Base-by-base conservation (phyloP, 2,113 vertebrate species). In the Proterorhinus semilunaris region DNA sequence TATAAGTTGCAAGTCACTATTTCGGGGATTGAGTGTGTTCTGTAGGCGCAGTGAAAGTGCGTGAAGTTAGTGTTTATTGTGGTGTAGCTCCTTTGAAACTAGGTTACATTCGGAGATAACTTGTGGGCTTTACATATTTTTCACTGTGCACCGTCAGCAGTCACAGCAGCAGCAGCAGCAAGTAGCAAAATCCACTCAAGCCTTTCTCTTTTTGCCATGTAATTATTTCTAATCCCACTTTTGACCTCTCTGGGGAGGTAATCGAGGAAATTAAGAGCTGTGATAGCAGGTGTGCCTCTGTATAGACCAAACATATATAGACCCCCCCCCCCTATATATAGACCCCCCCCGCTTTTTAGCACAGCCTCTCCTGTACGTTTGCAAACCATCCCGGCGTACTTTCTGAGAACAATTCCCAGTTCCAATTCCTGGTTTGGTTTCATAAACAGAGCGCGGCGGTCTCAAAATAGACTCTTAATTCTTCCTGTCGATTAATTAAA, bases 401-500 rank as follows among this genome's bases (percentile, higher is more conserved):
- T 13, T 44, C 13, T 59, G 7, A 43, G 13, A 43, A 15, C 42
- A n/a, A 8, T 61, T 36, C 45, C 58, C 58, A 16, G 13, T 61
- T 45, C 13, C 45, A 16, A 45, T 44, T 43, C 36, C 16, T 16
- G 4, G 69, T 36, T 44, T 61, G 13, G 50, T 68, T 69, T 51
- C 66, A 70, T 58, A 74, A 55, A 70, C 46, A 61, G 43, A n/a
- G 16, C 57, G 44, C 44, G 57, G 51, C 61, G 16, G 62, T 68
- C 63, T 43, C 9, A 53, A 48, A 72, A 66, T 69, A 54, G 65
- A 47, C 59, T 71, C 85, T 21, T 68, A 9, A 65, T 51, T 71
- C 71, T 71, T 71, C 66, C 36, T 7, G 8, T 27, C 64, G 7
- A 42, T 69, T 71, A 74, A 83, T 82, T 79, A 82, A 77, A 87